A percentile compares a stretch with the other conserved stretches of the same genome.
Conservation (phyloP, 2,888 invertebrate genomes). For the Scelioninae gen. 2 region DNA sequence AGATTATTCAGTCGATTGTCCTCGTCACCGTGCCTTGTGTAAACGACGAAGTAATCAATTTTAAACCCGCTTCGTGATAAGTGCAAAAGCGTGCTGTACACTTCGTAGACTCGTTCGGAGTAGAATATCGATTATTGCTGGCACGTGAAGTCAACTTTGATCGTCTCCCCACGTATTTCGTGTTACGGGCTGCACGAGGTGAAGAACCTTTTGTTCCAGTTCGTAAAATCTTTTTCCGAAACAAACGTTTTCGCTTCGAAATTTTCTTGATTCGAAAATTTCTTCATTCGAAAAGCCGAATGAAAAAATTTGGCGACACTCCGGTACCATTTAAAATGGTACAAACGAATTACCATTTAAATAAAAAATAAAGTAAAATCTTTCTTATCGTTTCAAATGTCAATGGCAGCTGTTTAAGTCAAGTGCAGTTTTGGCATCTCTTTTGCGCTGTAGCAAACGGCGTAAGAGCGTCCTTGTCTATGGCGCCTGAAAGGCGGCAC, state of each 20-base stretch:
- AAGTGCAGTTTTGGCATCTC: too few relatives aligned
- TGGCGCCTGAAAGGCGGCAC: too few relatives aligned
- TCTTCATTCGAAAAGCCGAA: too few relatives aligned
- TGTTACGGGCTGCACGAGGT: conserved; percentile 47
- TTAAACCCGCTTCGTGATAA: conserved; percentile 57
- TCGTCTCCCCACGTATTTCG: conserved; percentile 56
- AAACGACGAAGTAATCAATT: conserved; percentile 56
- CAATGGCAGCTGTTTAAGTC: too few relatives aligned
- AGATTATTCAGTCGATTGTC: conserved; percentile 53
- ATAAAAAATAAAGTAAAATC: too few relatives aligned
- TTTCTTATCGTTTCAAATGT: too few relatives aligned
- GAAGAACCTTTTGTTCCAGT: conserved; percentile 59
- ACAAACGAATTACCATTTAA: too few relatives aligned
- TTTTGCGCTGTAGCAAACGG: too few relatives aligned
- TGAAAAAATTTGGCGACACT: too few relatives aligned
- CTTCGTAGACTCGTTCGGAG: conserved; percentile 46
- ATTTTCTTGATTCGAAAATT: too few relatives aligned
- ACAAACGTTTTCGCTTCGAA: background rate
- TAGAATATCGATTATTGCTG: conserved; percentile 53
- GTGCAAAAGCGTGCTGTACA: conserved; percentile 50
- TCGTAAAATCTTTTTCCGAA: conserved; percentile 32
- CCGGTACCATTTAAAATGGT: too few relatives aligned
- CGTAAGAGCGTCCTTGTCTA: too few relatives aligned
- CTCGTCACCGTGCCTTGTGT: conserved; percentile 48
- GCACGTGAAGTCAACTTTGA: conserved; percentile 58